phyloP scores from a whole-genome alignment of 2,888 invertebrate genomes.

The Podotricha telesiphe region DNA sequence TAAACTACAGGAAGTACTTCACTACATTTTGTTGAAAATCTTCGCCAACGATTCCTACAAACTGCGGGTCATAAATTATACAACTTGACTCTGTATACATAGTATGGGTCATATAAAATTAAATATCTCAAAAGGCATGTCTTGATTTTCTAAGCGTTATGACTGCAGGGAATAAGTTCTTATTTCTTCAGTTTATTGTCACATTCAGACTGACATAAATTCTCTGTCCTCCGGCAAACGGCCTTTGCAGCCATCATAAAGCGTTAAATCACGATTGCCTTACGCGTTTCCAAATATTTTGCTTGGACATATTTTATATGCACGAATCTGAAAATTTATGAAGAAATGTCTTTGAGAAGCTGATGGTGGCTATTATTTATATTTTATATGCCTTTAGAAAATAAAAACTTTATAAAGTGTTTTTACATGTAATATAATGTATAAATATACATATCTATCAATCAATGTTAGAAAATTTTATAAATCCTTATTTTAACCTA shows the following conservation, averaged over 20 bases:
- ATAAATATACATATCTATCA: too few relatives aligned
- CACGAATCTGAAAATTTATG: constrained; percentile 8
- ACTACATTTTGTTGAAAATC: constrained; percentile 26
- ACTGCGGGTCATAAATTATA: constrained; percentile 24
- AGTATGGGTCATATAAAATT: constrained; percentile 41
- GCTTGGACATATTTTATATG: constrained; percentile 22
- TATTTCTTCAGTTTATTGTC: constrained; percentile 58
- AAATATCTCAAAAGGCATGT: constrained; percentile 41
- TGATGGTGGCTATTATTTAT: neutral
- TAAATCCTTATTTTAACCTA: too few relatives aligned
- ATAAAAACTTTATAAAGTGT: neutral
- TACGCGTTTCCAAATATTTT: constrained; percentile 43
- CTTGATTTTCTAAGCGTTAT: constrained; percentile 49
- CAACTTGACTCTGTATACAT: constrained; percentile 21
- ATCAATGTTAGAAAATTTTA: too few relatives aligned
- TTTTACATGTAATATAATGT: too few relatives aligned
- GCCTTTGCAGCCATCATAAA: constrained; percentile 61
- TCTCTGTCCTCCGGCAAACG: constrained; percentile 60
- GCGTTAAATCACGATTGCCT: constrained; percentile 66
- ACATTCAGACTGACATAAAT: constrained; percentile 57
- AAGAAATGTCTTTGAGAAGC: neutral
- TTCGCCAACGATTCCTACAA: constrained; percentile 28
- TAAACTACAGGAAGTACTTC: constrained; percentile 27
- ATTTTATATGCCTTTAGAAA: neutral
- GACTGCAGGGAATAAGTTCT: constrained; percentile 48